phyloP scores from a whole-genome alignment of 2,888 invertebrate genomes.

The Stenodema calcarata region DNA sequence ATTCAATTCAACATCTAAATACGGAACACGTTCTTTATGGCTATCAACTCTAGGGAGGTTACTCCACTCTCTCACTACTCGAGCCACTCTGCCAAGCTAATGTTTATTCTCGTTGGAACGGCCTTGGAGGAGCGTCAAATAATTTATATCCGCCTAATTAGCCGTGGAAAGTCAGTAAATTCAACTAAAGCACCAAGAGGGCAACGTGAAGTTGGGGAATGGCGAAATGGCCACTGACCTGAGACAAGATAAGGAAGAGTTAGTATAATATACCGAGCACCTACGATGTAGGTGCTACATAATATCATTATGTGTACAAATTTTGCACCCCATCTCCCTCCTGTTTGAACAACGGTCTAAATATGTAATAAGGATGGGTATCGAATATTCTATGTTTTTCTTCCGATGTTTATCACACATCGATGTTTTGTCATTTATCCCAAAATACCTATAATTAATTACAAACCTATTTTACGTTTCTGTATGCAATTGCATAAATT shows the following conservation, averaged over 20 bases:
- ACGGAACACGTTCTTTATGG: not conserved
- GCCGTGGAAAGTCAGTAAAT: not conserved
- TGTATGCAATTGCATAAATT: too few species aligned
- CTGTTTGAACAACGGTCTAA: too few species aligned
- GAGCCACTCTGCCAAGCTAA: not conserved
- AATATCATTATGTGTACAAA: too few species aligned
- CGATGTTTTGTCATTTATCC: too few species aligned
- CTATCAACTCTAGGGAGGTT: not conserved
- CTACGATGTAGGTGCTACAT: too few species aligned
- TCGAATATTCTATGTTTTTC: too few species aligned
- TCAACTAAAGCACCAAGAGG: not conserved
- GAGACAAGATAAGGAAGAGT: not conserved
- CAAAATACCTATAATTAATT: too few species aligned
- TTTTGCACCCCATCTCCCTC: too few species aligned
- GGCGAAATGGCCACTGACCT: not conserved
- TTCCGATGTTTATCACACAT: too few species aligned
- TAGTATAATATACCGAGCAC: too few species aligned
- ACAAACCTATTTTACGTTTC: too few species aligned
- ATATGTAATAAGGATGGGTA: too few species aligned
- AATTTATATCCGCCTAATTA: constrained; percentile 20
- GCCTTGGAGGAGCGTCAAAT: constrained; percentile 23
- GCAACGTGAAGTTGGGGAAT: not conserved
- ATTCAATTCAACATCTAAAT: not conserved
- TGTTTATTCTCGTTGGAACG: constrained; percentile 16
- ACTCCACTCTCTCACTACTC: not conserved